Percentiles rank a stretch among this genome's conserved stretches.
Evolutionary conservation across 2,797 vertebrate genomes (phyloP).

Genomic region (Smutsia gigantea): DNA sequence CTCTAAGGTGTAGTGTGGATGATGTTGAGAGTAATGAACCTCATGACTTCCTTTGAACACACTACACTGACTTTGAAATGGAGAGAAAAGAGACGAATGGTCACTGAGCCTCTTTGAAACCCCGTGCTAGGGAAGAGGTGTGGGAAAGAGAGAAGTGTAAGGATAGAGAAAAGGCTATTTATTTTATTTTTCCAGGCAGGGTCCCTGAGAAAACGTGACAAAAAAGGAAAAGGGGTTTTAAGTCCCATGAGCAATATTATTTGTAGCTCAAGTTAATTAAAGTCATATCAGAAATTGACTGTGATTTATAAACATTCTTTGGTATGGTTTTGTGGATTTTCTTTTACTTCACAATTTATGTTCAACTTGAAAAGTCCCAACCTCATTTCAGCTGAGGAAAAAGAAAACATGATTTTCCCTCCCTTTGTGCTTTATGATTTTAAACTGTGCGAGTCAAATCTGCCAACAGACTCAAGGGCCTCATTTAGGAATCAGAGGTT

Average conservation of each 20-base stretch:
- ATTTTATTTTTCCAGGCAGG: not conserved
- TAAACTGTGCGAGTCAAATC: not conserved
- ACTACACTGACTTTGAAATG: not conserved
- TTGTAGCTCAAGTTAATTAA: conserved; percentile 17
- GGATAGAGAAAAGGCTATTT: not conserved
- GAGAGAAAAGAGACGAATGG: not conserved
- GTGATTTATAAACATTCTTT: not conserved
- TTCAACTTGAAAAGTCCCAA: not conserved
- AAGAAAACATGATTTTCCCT: not conserved
- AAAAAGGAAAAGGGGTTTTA: not conserved
- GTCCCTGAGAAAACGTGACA: not conserved
- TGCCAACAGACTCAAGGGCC: not conserved
- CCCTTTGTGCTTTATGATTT: not conserved
- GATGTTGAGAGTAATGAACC: not conserved
- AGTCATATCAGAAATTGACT: not conserved
- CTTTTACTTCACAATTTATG: not conserved
- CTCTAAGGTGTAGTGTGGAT: not conserved
- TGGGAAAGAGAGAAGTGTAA: not conserved
- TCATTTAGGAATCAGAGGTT: not conserved
- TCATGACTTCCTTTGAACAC: not conserved
- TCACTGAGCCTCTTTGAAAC: not conserved
- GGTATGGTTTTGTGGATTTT: not conserved
- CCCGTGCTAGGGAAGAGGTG: no score
- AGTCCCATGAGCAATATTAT: not conserved
- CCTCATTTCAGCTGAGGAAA: not conserved